These are phyloP conservation scores for Pelochelys cantorii DNA, from an alignment of 2,797 vertebrate genomes.

Conservation along the genomic window DNA sequence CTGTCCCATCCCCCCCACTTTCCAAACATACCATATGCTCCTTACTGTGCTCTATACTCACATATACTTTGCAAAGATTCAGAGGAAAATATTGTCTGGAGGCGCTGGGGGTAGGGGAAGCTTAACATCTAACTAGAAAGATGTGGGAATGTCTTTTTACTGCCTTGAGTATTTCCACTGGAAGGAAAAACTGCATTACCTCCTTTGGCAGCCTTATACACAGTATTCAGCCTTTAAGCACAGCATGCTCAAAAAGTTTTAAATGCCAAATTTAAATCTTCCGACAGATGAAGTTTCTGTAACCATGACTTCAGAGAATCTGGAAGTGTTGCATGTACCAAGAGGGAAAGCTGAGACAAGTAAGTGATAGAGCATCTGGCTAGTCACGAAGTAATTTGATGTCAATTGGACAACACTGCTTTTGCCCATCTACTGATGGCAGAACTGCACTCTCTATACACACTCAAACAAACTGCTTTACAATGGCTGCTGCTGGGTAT, in stretches of 20 bases:
- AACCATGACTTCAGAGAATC: conserved; percentile 20
- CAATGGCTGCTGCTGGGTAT: neutral
- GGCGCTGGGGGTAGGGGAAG: neutral
- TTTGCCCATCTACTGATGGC: neutral
- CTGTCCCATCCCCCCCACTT: neutral
- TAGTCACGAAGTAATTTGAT: neutral
- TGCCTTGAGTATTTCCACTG: neutral
- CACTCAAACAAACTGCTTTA: neutral
- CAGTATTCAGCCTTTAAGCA: neutral
- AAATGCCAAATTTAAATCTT: conserved; percentile 41
- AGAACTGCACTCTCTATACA: neutral
- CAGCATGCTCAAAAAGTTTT: conserved; percentile 13
- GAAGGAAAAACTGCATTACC: neutral
- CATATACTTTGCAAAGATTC: neutral
- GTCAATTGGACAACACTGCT: neutral
- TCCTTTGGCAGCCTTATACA: neutral
- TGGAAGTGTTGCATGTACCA: neutral
- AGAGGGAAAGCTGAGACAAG: conserved; percentile 43
- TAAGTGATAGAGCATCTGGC: conserved; percentile 13
- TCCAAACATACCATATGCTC: neutral
- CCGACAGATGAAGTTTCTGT: conserved; percentile 36
- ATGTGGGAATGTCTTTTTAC: neutral
- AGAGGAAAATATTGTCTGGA: neutral
- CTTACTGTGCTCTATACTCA: neutral
- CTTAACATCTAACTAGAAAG: neutral